Evolutionary conservation across 2,113 vertebrate species (phyloP).

Genomic region (Limanda limanda): DNA sequence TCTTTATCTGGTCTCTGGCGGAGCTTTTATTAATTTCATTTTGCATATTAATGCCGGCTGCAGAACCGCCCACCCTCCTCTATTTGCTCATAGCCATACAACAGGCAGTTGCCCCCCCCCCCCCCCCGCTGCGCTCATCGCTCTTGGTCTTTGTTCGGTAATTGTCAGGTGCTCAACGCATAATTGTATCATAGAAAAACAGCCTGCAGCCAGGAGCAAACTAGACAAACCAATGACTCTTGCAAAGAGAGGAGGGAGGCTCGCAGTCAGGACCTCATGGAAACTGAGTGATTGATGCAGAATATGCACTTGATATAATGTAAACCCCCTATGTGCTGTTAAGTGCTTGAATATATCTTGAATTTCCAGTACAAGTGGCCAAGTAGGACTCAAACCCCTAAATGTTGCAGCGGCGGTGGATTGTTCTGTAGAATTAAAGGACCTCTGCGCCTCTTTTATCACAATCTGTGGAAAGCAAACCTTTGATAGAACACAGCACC

Average conservation of each 20-base stretch:
- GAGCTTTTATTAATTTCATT: conserved; percentile 55
- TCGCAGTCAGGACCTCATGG: background rate
- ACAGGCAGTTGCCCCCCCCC: conserved; percentile 42
- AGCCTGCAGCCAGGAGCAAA: conserved; percentile 45
- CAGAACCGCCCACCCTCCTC: conserved; percentile 54
- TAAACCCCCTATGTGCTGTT: background rate
- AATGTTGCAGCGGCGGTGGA: background rate
- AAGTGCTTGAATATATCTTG: background rate
- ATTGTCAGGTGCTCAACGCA: conserved; percentile 74
- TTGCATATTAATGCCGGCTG: conserved; percentile 52
- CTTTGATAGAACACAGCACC: conserved; percentile 14
- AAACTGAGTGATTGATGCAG: conserved; percentile 14
- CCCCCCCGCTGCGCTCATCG: conserved; percentile 50
- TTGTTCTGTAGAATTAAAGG: conserved; percentile 21
- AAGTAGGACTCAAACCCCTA: conserved; percentile 12
- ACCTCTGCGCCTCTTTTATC: background rate
- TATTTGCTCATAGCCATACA: conserved; percentile 56
- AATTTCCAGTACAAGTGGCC: background rate
- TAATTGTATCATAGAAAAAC: conserved; percentile 65
- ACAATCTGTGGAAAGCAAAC: conserved; percentile 13
- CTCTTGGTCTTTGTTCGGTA: conserved; percentile 69
- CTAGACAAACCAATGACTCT: conserved; percentile 32
- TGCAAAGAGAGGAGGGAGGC: conserved; percentile 10
- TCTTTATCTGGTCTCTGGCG: conserved; percentile 33
- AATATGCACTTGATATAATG: background rate